Evolutionary conservation across 2,113 vertebrate genomes (phyloP).

Genomic region (Alaudala cheleensis): DNA sequence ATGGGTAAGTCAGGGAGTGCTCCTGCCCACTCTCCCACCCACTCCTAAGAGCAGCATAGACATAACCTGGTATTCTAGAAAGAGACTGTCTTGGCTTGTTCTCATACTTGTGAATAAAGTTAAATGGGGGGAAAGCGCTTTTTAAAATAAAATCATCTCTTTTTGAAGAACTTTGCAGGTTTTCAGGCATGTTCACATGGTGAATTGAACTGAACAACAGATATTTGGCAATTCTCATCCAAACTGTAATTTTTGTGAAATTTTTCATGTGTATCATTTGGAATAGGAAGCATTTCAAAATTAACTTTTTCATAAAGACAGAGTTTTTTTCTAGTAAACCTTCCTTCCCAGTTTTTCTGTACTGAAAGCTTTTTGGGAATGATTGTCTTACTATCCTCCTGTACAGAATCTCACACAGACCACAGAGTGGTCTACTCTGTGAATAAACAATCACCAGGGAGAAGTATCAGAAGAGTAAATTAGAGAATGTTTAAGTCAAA

Average conservation of each 20-base stretch:
- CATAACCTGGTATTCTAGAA: not conserved
- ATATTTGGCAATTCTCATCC: not conserved
- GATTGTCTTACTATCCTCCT: not conserved
- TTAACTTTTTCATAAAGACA: not conserved
- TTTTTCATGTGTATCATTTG: not conserved
- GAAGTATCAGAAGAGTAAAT: not conserved
- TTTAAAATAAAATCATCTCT: not conserved
- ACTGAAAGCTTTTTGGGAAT: not conserved
- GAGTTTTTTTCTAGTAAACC: not conserved
- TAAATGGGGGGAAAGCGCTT: not conserved
- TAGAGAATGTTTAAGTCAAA: not conserved
- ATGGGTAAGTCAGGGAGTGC: not conserved
- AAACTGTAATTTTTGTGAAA: not conserved
- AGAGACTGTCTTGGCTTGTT: not conserved
- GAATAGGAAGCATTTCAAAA: not conserved
- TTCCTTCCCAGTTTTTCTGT: not conserved
- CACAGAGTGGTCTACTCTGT: not conserved
- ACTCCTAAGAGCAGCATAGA: not conserved
- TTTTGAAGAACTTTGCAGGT: not conserved
- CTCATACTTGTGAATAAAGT: not conserved
- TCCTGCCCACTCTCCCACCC: not conserved
- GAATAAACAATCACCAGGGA: not conserved
- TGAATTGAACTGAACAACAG: not conserved
- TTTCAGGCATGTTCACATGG: not conserved
- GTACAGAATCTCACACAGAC: not conserved